Conservation (phyloP, 2,888 invertebrate species). For the Euzophera pinguis region DNA sequence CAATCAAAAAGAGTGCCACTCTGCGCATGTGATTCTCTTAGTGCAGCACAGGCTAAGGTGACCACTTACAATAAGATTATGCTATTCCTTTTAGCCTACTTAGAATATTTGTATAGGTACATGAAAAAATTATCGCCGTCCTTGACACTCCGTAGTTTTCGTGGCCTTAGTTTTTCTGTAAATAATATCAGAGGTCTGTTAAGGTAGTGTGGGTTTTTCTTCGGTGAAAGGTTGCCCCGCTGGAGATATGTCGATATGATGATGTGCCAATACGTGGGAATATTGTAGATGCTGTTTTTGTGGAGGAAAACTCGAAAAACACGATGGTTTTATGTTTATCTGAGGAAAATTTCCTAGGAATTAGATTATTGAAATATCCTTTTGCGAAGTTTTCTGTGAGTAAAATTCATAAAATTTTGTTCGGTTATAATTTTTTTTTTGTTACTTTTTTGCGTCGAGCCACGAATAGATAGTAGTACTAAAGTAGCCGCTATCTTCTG, state of each 20-base stretch:
- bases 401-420: too few species aligned
- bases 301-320: slow-evolving; percentile 20
- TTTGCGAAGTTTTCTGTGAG: not conserved
- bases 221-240: slow-evolving; percentile 69
- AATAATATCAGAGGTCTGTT: slow-evolving; percentile 63
- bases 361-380: not conserved
- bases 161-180: slow-evolving; percentile 66
- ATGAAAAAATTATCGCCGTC: too few species aligned
- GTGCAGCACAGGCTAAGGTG: too few species aligned
- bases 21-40: too few species aligned
- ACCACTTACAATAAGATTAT: too few species aligned
- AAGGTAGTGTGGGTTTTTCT: slow-evolving; percentile 75
- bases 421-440: too few species aligned
- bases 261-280: slow-evolving; percentile 58
- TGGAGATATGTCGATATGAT: slow-evolving; percentile 68
- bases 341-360: slow-evolving; percentile 1
- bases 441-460: too few species aligned
- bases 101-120: too few species aligned
- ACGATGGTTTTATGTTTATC: not conserved
- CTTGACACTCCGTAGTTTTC: slow-evolving; percentile 30
- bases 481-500: too few species aligned
- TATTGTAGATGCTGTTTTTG: slow-evolving; percentile 24
- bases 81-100: too few species aligned
- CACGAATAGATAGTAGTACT: too few species aligned
- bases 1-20: too few species aligned